phyloP scores from a whole-genome alignment of 1,140 invertebrate species.

The Maniola jurtina region DNA sequence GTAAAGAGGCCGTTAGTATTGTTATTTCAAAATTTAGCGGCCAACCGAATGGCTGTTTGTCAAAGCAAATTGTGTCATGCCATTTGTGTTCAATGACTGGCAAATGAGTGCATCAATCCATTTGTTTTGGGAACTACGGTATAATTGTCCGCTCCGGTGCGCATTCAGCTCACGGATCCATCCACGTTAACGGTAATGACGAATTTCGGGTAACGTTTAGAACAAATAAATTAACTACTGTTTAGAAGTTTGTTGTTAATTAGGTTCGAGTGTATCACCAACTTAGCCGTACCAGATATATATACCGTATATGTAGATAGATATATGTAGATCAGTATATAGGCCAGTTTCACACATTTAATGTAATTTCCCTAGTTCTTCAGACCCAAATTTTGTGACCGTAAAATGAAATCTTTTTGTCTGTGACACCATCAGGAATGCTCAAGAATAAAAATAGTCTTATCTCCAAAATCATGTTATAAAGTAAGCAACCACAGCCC shows the following conservation, averaged over 20 bases:
- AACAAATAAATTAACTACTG: not conserved
- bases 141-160: slow-evolving; percentile 12
- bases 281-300: too few relatives aligned
- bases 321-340: too few relatives aligned
- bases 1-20: not conserved
- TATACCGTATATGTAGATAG: too few relatives aligned
- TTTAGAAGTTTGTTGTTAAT: not conserved
- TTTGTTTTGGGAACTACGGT: slow-evolving; percentile 26
- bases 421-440: too few relatives aligned
- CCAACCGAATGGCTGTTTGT: slow-evolving; percentile 14
- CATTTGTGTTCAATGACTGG: slow-evolving; percentile 21
- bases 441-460: too few relatives aligned
- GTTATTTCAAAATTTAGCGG: slow-evolving; percentile 11
- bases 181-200: not conserved
- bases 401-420: too few relatives aligned
- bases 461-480: too few relatives aligned
- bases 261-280: too few relatives aligned
- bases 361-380: too few relatives aligned
- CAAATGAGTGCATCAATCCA: slow-evolving; percentile 19
- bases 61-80: slow-evolving; percentile 13
- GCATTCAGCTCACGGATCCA: slow-evolving; percentile 12
- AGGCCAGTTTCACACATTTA: too few relatives aligned
- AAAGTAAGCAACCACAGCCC: too few relatives aligned
- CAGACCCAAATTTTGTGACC: too few relatives aligned
- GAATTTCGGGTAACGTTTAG: not conserved